Evolutionary conservation across 1,140 invertebrate genomes (phyloP).

Genomic region (Oncopeltus fasciatus): DNA sequence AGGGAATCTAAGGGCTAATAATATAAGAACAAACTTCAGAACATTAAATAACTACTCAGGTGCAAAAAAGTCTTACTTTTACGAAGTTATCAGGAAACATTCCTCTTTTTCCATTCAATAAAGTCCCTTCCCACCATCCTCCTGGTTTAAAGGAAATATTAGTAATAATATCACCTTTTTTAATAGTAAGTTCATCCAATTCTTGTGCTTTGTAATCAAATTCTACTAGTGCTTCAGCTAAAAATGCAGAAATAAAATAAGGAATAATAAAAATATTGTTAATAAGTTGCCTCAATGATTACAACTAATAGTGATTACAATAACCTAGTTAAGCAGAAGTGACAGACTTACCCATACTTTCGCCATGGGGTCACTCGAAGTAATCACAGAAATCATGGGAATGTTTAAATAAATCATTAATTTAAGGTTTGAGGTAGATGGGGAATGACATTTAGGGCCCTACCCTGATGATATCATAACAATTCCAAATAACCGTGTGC

Average conservation of each 20-base stretch:
- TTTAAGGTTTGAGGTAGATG: background rate
- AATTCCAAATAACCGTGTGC: slow-evolving; percentile 2
- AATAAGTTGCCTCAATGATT: background rate
- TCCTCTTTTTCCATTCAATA: slow-evolving; percentile 62
- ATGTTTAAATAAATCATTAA: background rate
- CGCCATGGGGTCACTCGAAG: background rate
- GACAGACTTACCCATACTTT: background rate
- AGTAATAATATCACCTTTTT: slow-evolving; percentile 78
- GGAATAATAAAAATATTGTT: background rate
- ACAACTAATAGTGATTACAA: background rate
- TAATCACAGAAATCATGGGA: background rate
- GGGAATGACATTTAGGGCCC: background rate
- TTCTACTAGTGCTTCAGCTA: slow-evolving; percentile 59
- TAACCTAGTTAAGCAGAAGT: background rate
- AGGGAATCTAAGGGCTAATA: too few relatives aligned
- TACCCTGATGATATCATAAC: slow-evolving; percentile 17
- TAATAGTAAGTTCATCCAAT: slow-evolving; percentile 67
- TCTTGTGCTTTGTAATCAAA: slow-evolving; percentile 68
- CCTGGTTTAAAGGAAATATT: slow-evolving; percentile 68
- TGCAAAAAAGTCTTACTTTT: slow-evolving; percentile 41
- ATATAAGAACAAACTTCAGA: too few relatives aligned
- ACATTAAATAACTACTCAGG: too few relatives aligned
- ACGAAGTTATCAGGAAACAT: slow-evolving; percentile 98
- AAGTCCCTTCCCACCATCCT: slow-evolving; percentile 94
- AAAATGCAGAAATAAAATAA: background rate